Percentiles rank a stretch among this genome's conserved stretches.
These are phyloP conservation scores for Drosophila azteca DNA, from an alignment of 1,140 invertebrate genomes.

Conservation along the genomic window DNA sequence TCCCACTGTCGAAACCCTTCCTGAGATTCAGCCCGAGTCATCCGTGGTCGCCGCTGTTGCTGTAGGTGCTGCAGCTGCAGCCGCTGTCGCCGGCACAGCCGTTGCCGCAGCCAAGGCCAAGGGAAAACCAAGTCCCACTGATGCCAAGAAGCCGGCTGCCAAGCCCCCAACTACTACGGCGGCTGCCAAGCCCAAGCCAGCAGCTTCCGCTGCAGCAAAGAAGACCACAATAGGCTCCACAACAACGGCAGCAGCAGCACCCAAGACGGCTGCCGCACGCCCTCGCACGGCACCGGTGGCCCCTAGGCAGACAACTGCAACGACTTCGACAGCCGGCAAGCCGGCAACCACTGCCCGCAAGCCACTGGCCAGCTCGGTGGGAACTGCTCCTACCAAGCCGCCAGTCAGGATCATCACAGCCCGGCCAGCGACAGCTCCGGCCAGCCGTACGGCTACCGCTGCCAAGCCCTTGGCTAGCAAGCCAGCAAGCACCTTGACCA, in stretches of 20 bases:
- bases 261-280: conserved; percentile 40
- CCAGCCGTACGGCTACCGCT: not conserved
- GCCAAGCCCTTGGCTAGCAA: conserved; percentile 29
- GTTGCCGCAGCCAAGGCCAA: conserved; percentile 22
- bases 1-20: not conserved
- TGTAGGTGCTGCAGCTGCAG: conserved; percentile 32
- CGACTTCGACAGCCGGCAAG: conserved; percentile 23
- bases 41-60: conserved; percentile 23
- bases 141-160: conserved; percentile 52
- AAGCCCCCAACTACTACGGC: conserved; percentile 13
- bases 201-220: conserved; percentile 27
- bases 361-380: conserved; percentile 47
- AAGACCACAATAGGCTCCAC: conserved; percentile 24
- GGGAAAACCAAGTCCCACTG: conserved; percentile 33
- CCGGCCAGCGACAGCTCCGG: conserved; percentile 56
- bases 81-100: conserved; percentile 27
- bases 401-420: conserved; percentile 31
- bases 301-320: conserved; percentile 18
- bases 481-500: conserved; percentile 22
- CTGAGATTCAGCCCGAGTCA: not conserved
- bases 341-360: conserved; percentile 43
- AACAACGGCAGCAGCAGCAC: conserved; percentile 17
- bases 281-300: conserved; percentile 66
- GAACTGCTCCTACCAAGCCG: conserved; percentile 32
- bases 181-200: conserved; percentile 43